Percentiles rank a stretch among this genome's conserved stretches.
phyloP scores from a whole-genome alignment of 2,113 vertebrate species.

The Rhodinocichla rosea region DNA sequence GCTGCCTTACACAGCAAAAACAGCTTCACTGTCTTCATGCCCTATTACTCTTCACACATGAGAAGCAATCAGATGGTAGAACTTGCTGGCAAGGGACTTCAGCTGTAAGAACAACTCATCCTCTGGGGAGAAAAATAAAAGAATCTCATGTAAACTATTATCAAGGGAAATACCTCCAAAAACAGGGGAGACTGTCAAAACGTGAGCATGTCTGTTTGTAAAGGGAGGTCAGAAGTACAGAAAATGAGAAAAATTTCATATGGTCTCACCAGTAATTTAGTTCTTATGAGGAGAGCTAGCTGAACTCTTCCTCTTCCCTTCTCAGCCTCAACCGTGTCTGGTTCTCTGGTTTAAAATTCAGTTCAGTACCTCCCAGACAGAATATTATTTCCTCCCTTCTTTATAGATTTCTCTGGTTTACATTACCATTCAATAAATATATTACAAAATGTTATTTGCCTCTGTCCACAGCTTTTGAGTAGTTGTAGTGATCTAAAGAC shows the following conservation, averaged over 20 bases:
- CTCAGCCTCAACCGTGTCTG: background rate
- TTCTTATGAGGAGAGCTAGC: background rate
- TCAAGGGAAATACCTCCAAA: background rate
- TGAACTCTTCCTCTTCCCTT: background rate
- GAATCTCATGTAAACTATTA: background rate
- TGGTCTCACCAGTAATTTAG: conserved; percentile 2
- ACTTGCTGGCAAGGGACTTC: background rate
- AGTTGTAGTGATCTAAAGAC: background rate
- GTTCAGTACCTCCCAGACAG: background rate
- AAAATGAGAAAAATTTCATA: background rate
- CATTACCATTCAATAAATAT: conserved; percentile 26
- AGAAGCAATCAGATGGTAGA: background rate
- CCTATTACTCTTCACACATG: background rate
- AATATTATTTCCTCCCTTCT: conserved; percentile 1
- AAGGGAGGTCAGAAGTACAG: background rate
- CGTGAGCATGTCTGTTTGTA: background rate
- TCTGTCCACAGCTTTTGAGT: background rate
- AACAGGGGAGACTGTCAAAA: background rate
- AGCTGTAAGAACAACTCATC: background rate
- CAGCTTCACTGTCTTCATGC: background rate
- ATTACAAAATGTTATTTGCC: background rate
- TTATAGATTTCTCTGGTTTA: conserved; percentile 9
- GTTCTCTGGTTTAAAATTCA: conserved; percentile 25
- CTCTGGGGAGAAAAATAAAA: background rate
- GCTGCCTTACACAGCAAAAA: background rate